These are phyloP conservation scores for Leuciscus waleckii DNA, from an alignment of 2,797 vertebrate species.

Conservation along the genomic window DNA sequence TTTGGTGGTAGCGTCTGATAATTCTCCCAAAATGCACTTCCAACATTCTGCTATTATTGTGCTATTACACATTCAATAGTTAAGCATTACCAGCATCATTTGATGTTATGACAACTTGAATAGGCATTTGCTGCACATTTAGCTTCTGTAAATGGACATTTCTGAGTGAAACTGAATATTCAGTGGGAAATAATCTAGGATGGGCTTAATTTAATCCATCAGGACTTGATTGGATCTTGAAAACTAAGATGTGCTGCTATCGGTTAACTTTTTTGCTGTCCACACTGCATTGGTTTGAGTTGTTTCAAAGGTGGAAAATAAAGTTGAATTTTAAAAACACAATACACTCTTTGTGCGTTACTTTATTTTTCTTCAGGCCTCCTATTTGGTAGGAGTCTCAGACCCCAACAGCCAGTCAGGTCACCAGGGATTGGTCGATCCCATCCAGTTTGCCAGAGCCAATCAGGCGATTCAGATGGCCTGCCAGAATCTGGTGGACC, in stretches of 20 bases:
- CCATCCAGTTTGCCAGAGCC: conserved; percentile 95
- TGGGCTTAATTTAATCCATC: not conserved
- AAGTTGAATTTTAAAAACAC: not conserved
- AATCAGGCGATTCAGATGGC: conserved; percentile 99
- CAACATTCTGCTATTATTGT: not conserved
- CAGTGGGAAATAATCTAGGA: not conserved
- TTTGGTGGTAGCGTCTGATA: not conserved
- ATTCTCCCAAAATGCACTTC: not conserved
- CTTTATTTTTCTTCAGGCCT: conserved; percentile 78
- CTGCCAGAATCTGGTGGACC: conserved; percentile 96
- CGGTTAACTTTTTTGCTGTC: not conserved
- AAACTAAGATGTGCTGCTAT: not conserved
- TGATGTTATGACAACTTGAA: not conserved
- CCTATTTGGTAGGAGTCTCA: conserved; percentile 96
- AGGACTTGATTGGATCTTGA: not conserved
- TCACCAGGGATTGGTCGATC: conserved; percentile 97
- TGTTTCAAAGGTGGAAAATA: not conserved
- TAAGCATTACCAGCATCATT: not conserved
- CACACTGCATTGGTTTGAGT: too few relatives aligned
- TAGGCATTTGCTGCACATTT: not conserved
- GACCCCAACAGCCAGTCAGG: conserved; percentile 98
- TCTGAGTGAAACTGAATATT: not conserved
- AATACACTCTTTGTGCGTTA: not conserved
- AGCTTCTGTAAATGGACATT: not conserved
- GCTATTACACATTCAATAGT: not conserved